A percentile compares a stretch with the other conserved stretches of the same genome.
These are phyloP conservation scores for Sphinx pinastri DNA, from an alignment of 2,888 invertebrate species.

Conservation along the genomic window DNA sequence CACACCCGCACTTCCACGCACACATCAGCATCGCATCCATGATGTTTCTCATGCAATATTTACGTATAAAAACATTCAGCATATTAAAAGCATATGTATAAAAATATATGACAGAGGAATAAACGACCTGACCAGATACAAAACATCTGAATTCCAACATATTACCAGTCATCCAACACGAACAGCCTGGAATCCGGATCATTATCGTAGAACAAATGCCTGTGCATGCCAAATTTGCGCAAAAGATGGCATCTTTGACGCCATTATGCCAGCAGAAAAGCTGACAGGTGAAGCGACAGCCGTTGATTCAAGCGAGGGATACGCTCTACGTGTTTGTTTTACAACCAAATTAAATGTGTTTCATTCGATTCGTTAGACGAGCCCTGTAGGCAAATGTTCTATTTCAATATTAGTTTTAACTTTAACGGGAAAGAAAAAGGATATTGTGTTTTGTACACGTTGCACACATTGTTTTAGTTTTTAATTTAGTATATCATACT, in stretches of 20 bases:
- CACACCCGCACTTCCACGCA: too few relatives aligned
- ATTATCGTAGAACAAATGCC: conserved; percentile 15
- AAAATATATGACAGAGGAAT: too few relatives aligned
- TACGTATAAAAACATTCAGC: too few relatives aligned
- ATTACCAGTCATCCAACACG: not conserved
- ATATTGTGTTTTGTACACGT: too few relatives aligned
- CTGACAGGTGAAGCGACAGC: conserved; percentile 50
- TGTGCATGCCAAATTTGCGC: conserved; percentile 16
- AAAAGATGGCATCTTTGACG: conserved; percentile 48
- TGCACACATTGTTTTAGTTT: too few relatives aligned
- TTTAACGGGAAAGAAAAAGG: too few relatives aligned
- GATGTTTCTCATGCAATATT: too few relatives aligned
- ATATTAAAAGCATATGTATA: too few relatives aligned
- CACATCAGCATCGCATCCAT: too few relatives aligned
- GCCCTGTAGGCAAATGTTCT: conserved; percentile 55
- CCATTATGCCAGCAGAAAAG: conserved; percentile 52
- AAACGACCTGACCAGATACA: too few relatives aligned
- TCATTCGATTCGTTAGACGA: conserved; percentile 57
- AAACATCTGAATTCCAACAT: too few relatives aligned
- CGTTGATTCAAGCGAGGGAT: conserved; percentile 59
- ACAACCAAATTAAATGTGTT: conserved; percentile 35
- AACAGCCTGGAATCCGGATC: conserved; percentile 14
- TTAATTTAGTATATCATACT: too few relatives aligned
- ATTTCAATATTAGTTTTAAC: not conserved
- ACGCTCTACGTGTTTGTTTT: conserved; percentile 30